Percentiles rank a stretch among this genome's conserved stretches.
These are phyloP conservation scores for Pararge aegeria DNA, from an alignment of 1,140 invertebrate species.

Conservation along the genomic window DNA sequence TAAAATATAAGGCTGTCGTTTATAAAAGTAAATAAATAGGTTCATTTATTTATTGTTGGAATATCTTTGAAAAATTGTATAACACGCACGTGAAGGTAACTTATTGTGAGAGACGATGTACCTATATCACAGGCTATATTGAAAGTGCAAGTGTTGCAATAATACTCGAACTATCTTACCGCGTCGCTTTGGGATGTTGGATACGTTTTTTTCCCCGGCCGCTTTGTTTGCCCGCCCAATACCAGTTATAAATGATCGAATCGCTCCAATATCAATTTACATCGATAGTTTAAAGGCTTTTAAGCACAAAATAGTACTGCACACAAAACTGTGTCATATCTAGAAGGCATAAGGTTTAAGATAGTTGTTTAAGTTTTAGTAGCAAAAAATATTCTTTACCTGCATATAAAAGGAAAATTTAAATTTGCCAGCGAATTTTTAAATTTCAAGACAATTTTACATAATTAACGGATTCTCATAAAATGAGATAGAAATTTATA, in stretches of 20 bases:
- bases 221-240: conserved; percentile 68
- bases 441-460: neutral
- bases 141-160: conserved; percentile 78
- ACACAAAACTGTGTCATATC: conserved; percentile 14
- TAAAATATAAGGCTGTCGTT: neutral
- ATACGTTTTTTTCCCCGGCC: conserved; percentile 49
- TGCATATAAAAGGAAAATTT: conserved; percentile 44
- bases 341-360: neutral
- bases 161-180: conserved; percentile 60
- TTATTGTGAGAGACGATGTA: conserved; percentile 8
- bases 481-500: neutral
- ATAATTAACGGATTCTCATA: neutral
- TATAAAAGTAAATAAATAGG: too few relatives aligned
- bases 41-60: neutral
- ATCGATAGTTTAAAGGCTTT: conserved; percentile 33
- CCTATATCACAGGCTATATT: conserved; percentile 19
- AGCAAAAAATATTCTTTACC: conserved; percentile 27
- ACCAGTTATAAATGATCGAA: conserved; percentile 77
- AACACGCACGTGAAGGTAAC: conserved; percentile 14
- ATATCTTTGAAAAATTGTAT: conserved; percentile 12
- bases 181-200: conserved; percentile 58
- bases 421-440: conserved; percentile 28
- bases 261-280: conserved; percentile 64
- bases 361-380: neutral
- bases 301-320: neutral